A percentile compares a stretch with the other conserved stretches of the same genome.
phyloP scores from a whole-genome alignment of 1,140 invertebrate genomes.

The honey bee (Apis mellifera) region Amel_HAv3.1 CM009932.2:3015501-3016000 shows the following conservation, averaged over 20 bases:
- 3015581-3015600: slow-evolving; percentile 5
- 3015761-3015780: slow-evolving; percentile 25
- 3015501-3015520: not conserved
- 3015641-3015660: slow-evolving; percentile 41
- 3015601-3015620: slow-evolving; percentile 16
- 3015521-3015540: not conserved
- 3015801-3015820: slow-evolving; percentile 38
- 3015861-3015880: slow-evolving; percentile 8
- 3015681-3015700: slow-evolving; percentile 50
- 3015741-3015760: slow-evolving; percentile 26
- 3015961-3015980: not conserved
- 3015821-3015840: not conserved
- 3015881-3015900: not conserved
- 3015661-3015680: slow-evolving; percentile 37
- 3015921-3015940: too few relatives aligned
- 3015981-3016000: not conserved
- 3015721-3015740: slow-evolving; percentile 32
- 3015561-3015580: not conserved
- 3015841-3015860: not conserved
- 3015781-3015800: slow-evolving; percentile 48
- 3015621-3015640: slow-evolving; percentile 28
- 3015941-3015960: not conserved
- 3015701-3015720: slow-evolving; percentile 53
- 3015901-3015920: too few relatives aligned
- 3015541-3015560: not conserved